A percentile compares a stretch with the other conserved stretches of the same genome.
phyloP scores from a whole-genome alignment of 92 coral and sea anemone species.

The Phenganax stokvisi region DNA sequence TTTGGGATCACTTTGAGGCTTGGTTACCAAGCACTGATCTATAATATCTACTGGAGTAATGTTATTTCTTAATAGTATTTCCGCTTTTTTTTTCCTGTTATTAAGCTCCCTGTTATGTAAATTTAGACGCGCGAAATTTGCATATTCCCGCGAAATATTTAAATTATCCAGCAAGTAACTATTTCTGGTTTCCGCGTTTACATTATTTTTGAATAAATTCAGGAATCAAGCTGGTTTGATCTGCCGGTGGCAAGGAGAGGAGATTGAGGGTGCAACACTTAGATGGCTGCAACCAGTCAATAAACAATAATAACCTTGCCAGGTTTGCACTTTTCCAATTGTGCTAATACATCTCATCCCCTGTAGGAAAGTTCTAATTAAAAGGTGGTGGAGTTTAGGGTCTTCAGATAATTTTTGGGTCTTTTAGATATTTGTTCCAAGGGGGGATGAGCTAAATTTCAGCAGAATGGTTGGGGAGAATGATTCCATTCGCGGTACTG shows the following conservation, averaged over 20 bases:
- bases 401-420: too few species aligned
- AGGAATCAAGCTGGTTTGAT: too few species aligned
- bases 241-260: too few species aligned
- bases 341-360: background rate
- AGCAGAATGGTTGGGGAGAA: too few species aligned
- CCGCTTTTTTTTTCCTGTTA: background rate
- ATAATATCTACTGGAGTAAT: background rate
- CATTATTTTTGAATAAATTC: too few species aligned
- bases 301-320: conserved; percentile 1
- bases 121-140: background rate
- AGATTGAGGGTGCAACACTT: background rate
- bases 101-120: background rate
- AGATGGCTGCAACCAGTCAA: background rate
- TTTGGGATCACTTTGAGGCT: background rate
- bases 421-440: too few species aligned
- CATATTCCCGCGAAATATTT: background rate
- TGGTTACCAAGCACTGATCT: background rate
- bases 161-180: background rate
- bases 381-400: too few species aligned
- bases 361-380: too few species aligned
- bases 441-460: too few species aligned
- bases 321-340: background rate
- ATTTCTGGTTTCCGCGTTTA: background rate
- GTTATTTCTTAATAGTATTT: background rate
- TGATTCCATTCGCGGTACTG: too few species aligned